Conservation (phyloP, 2,113 vertebrate genomes). For the Scortum barcoo region DNA sequence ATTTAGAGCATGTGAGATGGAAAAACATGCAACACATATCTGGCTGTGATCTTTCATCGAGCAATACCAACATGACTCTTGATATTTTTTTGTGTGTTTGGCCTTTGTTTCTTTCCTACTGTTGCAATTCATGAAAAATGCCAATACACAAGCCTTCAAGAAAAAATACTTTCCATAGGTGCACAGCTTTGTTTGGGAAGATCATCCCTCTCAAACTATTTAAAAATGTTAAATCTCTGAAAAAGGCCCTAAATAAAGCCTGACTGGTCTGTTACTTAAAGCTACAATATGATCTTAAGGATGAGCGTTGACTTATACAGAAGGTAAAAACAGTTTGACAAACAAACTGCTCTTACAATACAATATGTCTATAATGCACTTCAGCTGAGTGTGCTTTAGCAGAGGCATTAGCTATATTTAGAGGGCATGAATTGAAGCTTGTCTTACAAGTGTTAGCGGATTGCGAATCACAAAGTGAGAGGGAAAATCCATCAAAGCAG, state of each 20-base stretch:
- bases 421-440: slow-evolving; percentile 56
- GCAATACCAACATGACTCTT: slow-evolving; percentile 16
- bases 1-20: background rate
- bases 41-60: background rate
- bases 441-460: slow-evolving; percentile 63
- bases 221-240: too few relatives aligned
- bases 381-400: slow-evolving; percentile 37
- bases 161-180: background rate
- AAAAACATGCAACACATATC: background rate
- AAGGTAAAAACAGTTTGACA: slow-evolving; percentile 14
- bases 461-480: slow-evolving; percentile 51
- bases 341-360: slow-evolving; percentile 22
- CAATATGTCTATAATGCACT: slow-evolving; percentile 21
- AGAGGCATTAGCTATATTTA: slow-evolving; percentile 63
- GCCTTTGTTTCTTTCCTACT: background rate
- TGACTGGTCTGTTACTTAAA: slow-evolving; percentile 18
- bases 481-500: slow-evolving; percentile 66
- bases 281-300: slow-evolving; percentile 5
- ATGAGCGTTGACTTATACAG: background rate
- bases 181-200: background rate
- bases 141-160: too few relatives aligned
- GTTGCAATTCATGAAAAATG: background rate
- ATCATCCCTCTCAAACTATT: slow-evolving; percentile 2
- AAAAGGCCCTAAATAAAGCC: background rate
- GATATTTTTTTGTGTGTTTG: background rate